Base-by-base conservation (phyloP, 2,888 invertebrate genomes). In the Noctuana brunneofusca region DNA sequence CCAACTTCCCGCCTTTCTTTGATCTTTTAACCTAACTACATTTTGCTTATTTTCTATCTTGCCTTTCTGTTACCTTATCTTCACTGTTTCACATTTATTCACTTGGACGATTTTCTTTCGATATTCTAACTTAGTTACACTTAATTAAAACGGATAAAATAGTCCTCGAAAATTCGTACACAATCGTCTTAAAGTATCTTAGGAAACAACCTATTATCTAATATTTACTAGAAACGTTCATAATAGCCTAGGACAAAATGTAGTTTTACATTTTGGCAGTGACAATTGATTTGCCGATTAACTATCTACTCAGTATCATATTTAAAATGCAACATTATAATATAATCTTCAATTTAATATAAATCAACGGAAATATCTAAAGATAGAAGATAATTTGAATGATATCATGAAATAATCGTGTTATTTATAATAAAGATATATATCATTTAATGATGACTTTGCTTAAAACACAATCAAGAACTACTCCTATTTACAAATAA, bases 101-200 rank as follows among this genome's bases (percentile, higher is more conserved):
- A 72, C 75, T 76, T 85, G 85, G 87, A 87, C 84, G 80, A 84
- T 79, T 79, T 77, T 68, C 69, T 74, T 65, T 71, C 68, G 66
- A 67, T 64, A 68, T 66, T 68, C 64, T 68, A 68, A 64, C 65
- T 71, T 71, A 66, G 65, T 76, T 78, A 78, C 76, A 81, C 79
- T 76, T 73, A 70, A 72, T 70, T 68, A 72, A 83, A 85, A 86
- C 79, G 74, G 83, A 83, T 81, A 85, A 86, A 87, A 87, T 81
- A 83, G 82, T 83, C 83, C 76, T 89, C 86, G 84, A 89, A 89
- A 89, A 87, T 82, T 83, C 85, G 81, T 88, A 88, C 85, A 87
- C 78, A 85, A 81, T 78, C 76, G 24, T 62, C 60, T 53, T 62
- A 62, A 62, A 55, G 55, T 55, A 62, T 24, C 38, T 62, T 62